These are phyloP conservation scores for Hemibagrus wyckioides DNA, from an alignment of 2,113 vertebrate species.

Conservation along the genomic window DNA sequence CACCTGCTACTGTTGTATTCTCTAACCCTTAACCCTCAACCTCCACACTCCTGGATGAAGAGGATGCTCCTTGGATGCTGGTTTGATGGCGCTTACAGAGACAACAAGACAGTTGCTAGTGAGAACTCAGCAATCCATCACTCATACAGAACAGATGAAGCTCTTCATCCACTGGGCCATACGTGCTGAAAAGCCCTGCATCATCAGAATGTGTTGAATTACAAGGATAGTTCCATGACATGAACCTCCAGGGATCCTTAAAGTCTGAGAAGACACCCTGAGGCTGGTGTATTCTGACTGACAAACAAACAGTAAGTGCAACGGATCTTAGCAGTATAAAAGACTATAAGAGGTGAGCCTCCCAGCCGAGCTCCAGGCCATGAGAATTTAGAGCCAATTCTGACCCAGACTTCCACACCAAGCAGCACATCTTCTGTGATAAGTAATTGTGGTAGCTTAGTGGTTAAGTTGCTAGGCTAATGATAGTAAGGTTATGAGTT, in stretches of 20 bases:
- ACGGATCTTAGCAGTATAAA: not conserved
- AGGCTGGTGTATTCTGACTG: not conserved
- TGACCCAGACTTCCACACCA: not conserved
- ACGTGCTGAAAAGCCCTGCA: not conserved
- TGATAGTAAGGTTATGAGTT: no score
- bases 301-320: not conserved
- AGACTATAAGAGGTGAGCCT: not conserved
- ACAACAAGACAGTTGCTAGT: not conserved
- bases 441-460: no score
- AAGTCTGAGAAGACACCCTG: not conserved
- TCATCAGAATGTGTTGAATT: not conserved
- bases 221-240: not conserved
- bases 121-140: not conserved
- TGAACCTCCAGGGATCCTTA: not conserved
- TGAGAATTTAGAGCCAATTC: not conserved
- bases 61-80: not conserved
- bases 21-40: not conserved
- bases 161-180: not conserved
- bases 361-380: not conserved
- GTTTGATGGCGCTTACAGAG: not conserved
- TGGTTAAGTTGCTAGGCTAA: no score
- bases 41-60: not conserved
- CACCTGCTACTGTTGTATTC: not conserved
- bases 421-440: not conserved
- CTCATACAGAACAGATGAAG: not conserved